A percentile compares a stretch with the other conserved stretches of the same genome.
Conservation (phyloP, 2,888 invertebrate genomes). For the Euspilapteryx auroguttella region DNA sequence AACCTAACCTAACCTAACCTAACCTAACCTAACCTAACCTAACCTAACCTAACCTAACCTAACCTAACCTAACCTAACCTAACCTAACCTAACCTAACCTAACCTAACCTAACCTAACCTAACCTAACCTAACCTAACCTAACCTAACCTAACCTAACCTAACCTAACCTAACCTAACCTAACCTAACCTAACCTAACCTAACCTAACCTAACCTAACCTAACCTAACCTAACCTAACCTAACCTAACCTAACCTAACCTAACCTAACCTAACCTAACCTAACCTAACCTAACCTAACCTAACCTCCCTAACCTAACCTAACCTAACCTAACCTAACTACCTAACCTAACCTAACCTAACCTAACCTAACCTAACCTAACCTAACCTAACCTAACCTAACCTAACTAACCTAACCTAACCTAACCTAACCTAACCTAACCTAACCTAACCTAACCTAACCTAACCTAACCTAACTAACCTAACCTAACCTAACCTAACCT, state of each 20-base stretch:
- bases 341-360: conserved; percentile 1
- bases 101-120: conserved; percentile 9
- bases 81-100: conserved; percentile 9
- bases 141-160: conserved; percentile 3
- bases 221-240: conserved; percentile 7
- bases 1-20: conserved; percentile 3
- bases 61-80: conserved; percentile 7
- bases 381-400: conserved; percentile 8
- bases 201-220: conserved; percentile 8
- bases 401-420: conserved; percentile 5
- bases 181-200: conserved; percentile 5
- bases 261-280: conserved; percentile 7
- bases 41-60: conserved; percentile 4
- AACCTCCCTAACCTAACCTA: too few species aligned
- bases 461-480: conserved; percentile 6
- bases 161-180: conserved; percentile 4
- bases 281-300: conserved; percentile 2
- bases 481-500: conserved; percentile 7
- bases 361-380: conserved; percentile 7
- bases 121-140: conserved; percentile 8
- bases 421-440: conserved; percentile 7
- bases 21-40: conserved; percentile 2
- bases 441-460: too few species aligned
- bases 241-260: too few species aligned
- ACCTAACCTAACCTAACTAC: conserved; percentile 3